These are phyloP conservation scores for Mola mola DNA, from an alignment of 2,113 vertebrate genomes.

Conservation along the genomic window DNA sequence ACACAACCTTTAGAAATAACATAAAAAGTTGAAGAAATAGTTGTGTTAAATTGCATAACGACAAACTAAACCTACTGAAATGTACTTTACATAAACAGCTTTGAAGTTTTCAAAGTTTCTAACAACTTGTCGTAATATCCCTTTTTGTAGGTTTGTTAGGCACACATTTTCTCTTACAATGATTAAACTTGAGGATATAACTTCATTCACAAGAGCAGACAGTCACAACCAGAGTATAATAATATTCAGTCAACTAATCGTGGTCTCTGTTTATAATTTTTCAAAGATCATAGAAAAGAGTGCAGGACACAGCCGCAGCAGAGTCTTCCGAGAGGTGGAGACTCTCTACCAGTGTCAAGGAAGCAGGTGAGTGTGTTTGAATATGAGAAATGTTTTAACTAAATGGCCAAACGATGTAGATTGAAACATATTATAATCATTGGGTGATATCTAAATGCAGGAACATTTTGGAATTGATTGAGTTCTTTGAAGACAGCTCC, in stretches of 20 bases:
- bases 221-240: no score
- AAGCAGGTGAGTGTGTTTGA: conserved; percentile 85
- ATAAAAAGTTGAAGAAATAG: no score
- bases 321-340: conserved; percentile 96
- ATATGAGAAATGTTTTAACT: neutral
- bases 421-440: conserved; percentile 14
- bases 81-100: neutral
- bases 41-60: no score
- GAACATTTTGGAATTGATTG: conserved; percentile 95
- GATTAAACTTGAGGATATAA: no score
- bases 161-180: no score
- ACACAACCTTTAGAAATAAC: neutral
- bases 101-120: neutral
- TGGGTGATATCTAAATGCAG: conserved; percentile 69
- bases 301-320: conserved; percentile 90
- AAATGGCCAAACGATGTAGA: neutral
- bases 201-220: no score
- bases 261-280: conserved; percentile 5
- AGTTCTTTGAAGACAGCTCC: conserved; percentile 95
- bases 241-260: no score
- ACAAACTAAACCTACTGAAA: neutral
- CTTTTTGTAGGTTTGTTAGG: neutral
- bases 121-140: neutral
- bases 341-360: conserved; percentile 98
- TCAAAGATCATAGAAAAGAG: conserved; percentile 94